Conservation (phyloP, 2,888 invertebrate species). For the Spialia ferax region DNA sequence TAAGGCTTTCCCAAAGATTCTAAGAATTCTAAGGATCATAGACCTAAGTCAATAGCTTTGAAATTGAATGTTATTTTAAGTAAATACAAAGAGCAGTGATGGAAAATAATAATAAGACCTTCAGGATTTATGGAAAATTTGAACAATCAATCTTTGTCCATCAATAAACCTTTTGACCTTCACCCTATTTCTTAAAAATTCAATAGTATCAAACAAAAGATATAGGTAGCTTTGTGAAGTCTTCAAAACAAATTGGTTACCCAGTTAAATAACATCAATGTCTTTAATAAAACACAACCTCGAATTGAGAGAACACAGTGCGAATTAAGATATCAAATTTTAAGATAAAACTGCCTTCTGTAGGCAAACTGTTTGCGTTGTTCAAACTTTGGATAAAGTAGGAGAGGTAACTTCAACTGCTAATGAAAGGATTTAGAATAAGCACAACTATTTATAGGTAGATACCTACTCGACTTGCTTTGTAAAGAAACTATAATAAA, state of each 20-base stretch:
- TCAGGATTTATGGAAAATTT: too few species aligned
- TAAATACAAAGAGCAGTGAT: too few species aligned
- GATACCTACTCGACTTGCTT: not conserved
- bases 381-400: constrained; percentile 7
- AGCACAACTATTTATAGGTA: not conserved
- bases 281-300: constrained; percentile 6
- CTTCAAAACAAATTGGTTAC: constrained; percentile 7
- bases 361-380: constrained; percentile 23
- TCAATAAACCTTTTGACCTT: not conserved
- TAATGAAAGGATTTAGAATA: not conserved
- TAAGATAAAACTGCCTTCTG: constrained; percentile 29
- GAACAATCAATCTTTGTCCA: too few species aligned
- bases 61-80: too few species aligned
- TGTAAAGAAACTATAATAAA: not conserved
- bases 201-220: too few species aligned
- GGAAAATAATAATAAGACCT: too few species aligned
- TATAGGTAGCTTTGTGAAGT: not conserved
- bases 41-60: too few species aligned
- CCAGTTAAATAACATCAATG: not conserved
- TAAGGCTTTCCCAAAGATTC: too few species aligned
- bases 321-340: constrained; percentile 28
- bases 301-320: not conserved
- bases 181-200: not conserved
- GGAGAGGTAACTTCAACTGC: not conserved
- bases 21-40: too few species aligned